Evolutionary conservation across 2,113 vertebrate genomes (phyloP).

Genomic region (Salvelinus namaycush): DNA sequence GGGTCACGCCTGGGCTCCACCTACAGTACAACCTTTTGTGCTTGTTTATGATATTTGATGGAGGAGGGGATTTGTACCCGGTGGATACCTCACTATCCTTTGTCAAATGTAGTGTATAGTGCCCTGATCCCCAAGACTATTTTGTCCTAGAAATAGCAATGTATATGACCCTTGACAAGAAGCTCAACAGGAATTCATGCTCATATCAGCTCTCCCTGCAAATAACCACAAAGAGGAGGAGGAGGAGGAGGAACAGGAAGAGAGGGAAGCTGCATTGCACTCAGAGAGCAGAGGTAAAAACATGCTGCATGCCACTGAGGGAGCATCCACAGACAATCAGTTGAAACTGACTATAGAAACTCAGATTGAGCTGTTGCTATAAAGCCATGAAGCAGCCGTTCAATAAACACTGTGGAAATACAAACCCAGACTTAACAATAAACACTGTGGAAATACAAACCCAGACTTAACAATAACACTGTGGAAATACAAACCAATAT

Average conservation of each 20-base stretch:
- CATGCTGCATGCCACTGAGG: neutral
- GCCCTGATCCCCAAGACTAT: no score
- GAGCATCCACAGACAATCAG: neutral
- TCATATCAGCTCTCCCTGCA: no score
- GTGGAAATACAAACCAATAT: conserved; percentile 45
- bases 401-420: conserved; percentile 56
- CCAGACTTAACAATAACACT: conserved; percentile 39
- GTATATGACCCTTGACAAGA: no score
- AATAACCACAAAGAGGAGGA: neutral
- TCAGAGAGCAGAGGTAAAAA: neutral
- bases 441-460: neutral
- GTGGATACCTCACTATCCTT: no score
- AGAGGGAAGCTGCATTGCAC: neutral
- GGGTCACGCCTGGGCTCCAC: no score
- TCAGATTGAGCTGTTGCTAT: conserved; percentile 23
- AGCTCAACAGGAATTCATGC: no score
- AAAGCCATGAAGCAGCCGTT: conserved; percentile 23
- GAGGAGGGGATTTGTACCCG: no score
- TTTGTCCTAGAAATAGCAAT: no score
- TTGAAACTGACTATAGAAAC: neutral
- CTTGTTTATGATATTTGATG: neutral
- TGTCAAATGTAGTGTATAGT: no score
- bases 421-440: neutral
- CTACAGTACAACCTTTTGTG: no score
- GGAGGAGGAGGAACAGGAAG: neutral